Percentiles rank a stretch among this genome's conserved stretches.
Evolutionary conservation across 1,140 invertebrate species (phyloP).

Genomic region (Vanessa tameamea): DNA sequence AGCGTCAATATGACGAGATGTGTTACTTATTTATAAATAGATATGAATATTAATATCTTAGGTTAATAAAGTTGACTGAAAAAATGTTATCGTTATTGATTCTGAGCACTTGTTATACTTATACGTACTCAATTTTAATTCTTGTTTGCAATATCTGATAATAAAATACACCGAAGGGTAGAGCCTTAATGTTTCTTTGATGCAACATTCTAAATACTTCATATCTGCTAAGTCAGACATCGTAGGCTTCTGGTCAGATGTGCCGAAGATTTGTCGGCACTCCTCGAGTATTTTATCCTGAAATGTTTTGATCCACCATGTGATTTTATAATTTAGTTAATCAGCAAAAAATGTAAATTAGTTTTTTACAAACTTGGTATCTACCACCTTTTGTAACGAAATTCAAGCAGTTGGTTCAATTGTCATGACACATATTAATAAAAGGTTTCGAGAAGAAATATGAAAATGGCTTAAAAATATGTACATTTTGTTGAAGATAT

Average conservation of each 20-base stretch:
- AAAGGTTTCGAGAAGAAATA: no score
- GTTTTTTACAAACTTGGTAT: no score
- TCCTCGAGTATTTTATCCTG: slow-evolving; percentile 84
- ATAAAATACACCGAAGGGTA: slow-evolving; percentile 86
- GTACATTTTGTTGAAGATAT: neutral
- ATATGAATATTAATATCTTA: no score
- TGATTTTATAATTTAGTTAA: no score
- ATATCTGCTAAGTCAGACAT: slow-evolving; percentile 82
- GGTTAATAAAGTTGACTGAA: no score
- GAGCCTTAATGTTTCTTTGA: slow-evolving; percentile 83
- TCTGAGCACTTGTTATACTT: neutral
- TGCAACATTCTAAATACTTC: slow-evolving; percentile 85
- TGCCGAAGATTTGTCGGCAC: slow-evolving; percentile 81
- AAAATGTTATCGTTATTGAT: no score
- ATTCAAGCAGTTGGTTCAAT: no score
- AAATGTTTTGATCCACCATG: slow-evolving; percentile 19
- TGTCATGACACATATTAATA: no score
- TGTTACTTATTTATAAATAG: no score
- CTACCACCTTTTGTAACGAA: no score
- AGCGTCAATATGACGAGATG: no score
- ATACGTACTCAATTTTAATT: slow-evolving; percentile 77
- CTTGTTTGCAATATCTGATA: slow-evolving; percentile 79
- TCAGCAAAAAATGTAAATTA: no score
- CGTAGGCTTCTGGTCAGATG: slow-evolving; percentile 67
- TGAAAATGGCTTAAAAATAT: neutral